Evolutionary conservation across 2,797 vertebrate genomes (phyloP), one percentile per base, ranked within the genome.

Genomic region (Protonibea diacanthus): DNA sequence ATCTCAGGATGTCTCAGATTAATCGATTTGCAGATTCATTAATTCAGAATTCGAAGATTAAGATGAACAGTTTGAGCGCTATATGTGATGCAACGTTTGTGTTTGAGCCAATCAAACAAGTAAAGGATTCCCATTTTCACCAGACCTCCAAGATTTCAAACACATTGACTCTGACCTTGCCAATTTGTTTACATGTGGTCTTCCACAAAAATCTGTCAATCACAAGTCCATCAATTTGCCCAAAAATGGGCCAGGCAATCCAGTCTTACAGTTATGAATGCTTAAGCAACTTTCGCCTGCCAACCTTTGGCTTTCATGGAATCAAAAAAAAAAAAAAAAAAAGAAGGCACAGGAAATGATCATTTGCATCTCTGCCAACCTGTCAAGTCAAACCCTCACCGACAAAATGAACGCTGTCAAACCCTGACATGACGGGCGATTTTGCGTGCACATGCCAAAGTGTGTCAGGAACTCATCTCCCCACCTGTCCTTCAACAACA

Each of bases 361-460:
- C 91, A 96, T 96, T 95, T 95, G 90, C 81, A 91, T 95, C 93
- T 93, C 92, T 92, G 94, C 95, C 88, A 92, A 72, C 90, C 90
- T 91, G 91, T 93, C 90, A 94, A 78, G 86, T 90, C 91, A 78
- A 91, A 85, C 83, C 94, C 92, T 93, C 90, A 76, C 92, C 84
- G 78, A 88, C 82, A 94, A 92, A 95, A 91, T 83, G 90, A 95
- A 79, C 87, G 62, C 90, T 94, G 90, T 94, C 93, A 94, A 89
- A 60, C 57, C 71, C 68, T 92, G 86, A 84, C 81, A 48, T 76
- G 86, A 88, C 85, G 87, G 88, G 44, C 72, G 74, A 91, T 88
- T 85, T 83, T 55, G 80, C n/a, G n/a, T 65, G 63, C 77, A 80
- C 86, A 91, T 86, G 93, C 85, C 92, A 71, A 80, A 82, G 55